Conservation (phyloP, 1,140 invertebrate species). For the Papilio xuthus region DNA sequence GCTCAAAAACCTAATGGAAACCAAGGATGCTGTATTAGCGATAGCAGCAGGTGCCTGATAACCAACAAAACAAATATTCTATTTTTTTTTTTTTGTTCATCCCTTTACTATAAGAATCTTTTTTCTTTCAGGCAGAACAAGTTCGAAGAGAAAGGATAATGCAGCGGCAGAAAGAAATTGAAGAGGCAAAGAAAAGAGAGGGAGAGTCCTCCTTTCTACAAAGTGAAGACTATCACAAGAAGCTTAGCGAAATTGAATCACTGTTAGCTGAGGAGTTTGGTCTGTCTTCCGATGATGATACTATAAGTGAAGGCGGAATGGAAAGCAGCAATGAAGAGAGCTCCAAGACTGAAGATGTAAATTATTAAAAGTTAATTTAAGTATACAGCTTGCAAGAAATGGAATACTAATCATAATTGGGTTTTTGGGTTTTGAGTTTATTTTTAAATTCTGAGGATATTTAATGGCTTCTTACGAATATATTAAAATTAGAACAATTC, state of each 20-base stretch:
- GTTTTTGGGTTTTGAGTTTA: too few species aligned
- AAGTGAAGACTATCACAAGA: slow-evolving; percentile 82
- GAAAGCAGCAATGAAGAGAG: slow-evolving; percentile 79
- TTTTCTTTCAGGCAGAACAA: slow-evolving; percentile 72
- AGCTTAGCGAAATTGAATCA: slow-evolving; percentile 76
- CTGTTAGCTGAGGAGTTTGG: slow-evolving; percentile 75
- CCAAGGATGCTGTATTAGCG: too few species aligned
- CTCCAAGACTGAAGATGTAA: slow-evolving; percentile 77
- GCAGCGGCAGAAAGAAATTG: slow-evolving; percentile 80
- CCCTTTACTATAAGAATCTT: slow-evolving; percentile 36
- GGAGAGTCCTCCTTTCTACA: slow-evolving; percentile 85
- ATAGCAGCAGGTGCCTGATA: too few species aligned
- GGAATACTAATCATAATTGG: too few species aligned
- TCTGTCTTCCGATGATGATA: slow-evolving; percentile 75
- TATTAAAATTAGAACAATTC: too few species aligned
- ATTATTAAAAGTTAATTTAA: background rate
- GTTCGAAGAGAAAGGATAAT: slow-evolving; percentile 77
- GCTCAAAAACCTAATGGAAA: too few species aligned
- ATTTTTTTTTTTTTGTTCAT: background rate
- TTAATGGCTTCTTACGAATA: too few species aligned
- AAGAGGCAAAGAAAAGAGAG: slow-evolving; percentile 81
- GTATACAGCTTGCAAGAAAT: too few species aligned
- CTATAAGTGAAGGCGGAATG: slow-evolving; percentile 78
- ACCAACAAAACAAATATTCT: too few species aligned
- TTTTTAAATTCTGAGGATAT: too few species aligned